Evolutionary conservation across 2,113 vertebrate species (phyloP), one percentile per base, ranked within the genome.

Genomic region (Excalfactoria chinensis): DNA sequence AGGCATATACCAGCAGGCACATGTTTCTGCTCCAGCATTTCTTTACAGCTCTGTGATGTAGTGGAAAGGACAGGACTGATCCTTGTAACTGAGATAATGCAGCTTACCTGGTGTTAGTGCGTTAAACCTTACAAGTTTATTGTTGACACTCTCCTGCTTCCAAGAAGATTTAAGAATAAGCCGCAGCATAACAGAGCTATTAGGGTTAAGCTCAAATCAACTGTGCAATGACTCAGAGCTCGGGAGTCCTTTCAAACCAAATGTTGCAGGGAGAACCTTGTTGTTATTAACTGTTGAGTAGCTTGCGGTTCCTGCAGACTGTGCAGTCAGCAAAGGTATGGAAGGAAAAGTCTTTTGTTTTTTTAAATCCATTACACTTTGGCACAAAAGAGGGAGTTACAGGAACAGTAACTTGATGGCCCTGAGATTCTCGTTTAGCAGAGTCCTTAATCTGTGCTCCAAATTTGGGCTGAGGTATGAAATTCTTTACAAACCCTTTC

Each of bases 1-100:
- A 87, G 96, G 96, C 96, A 94, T 94, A 97, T 92, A 96, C 95
- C 95, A 96, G 97, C 97, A 97, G 95, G 89, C 97, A 96, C 88
- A 96, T 89, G 93, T 76, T 97, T 91, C 85, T 79, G 75, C 86
- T 95, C 93, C 77, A 86, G 88, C 44, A 20, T 86, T 74, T 83
- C 88, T 90, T 97, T 97, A 96, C 93, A 96, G 93, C 89, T 86
- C 93, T 11, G 55, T 37, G 92, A 91, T 88, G 94, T 13, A 88
- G 89, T 93, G 92, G 76, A 92, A 95, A 69, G 89, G 92, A 71
- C 48, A 15, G 37, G 76, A 10, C 74, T 43, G 85, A 25, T 92
- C 86, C 62, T 94, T 85, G 87, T 26, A 88, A 88, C 76, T 19
- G 71, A 88, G 90, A 90, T 93, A 86, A 90, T 80, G 72, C 80